phyloP scores from a whole-genome alignment of 2,113 vertebrate genomes.

The Elanoides forficatus region DNA sequence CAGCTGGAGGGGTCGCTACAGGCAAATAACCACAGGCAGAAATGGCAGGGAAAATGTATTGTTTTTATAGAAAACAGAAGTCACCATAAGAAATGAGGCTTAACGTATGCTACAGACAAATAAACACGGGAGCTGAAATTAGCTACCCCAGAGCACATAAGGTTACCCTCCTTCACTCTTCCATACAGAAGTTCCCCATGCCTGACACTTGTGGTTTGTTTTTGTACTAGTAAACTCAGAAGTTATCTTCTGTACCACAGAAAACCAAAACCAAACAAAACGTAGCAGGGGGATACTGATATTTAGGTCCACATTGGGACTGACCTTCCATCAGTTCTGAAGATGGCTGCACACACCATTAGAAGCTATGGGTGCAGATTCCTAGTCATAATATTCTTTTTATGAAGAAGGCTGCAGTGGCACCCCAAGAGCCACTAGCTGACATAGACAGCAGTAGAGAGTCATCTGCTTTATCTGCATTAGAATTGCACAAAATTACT shows the following conservation, averaged over 20 bases:
- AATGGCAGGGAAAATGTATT: background rate
- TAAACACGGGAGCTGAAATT: background rate
- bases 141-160: background rate
- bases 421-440: background rate
- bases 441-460: background rate
- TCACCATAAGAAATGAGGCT: background rate
- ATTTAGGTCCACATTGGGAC: background rate
- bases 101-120: background rate
- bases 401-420: background rate
- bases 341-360: rapidly evolving
- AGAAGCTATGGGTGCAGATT: background rate
- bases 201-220: background rate
- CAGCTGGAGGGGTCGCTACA: background rate
- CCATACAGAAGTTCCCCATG: background rate
- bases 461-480: background rate
- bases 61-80: background rate
- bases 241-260: background rate
- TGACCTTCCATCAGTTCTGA: background rate
- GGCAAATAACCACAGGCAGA: background rate
- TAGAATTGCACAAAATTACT: background rate
- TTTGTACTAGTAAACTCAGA: background rate
- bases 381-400: background rate
- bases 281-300: rapidly evolving
- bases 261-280: background rate
- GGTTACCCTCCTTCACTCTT: background rate